Conservation (phyloP, 2,888 invertebrate genomes). For the Leptinotarsa rubiginosa region DNA sequence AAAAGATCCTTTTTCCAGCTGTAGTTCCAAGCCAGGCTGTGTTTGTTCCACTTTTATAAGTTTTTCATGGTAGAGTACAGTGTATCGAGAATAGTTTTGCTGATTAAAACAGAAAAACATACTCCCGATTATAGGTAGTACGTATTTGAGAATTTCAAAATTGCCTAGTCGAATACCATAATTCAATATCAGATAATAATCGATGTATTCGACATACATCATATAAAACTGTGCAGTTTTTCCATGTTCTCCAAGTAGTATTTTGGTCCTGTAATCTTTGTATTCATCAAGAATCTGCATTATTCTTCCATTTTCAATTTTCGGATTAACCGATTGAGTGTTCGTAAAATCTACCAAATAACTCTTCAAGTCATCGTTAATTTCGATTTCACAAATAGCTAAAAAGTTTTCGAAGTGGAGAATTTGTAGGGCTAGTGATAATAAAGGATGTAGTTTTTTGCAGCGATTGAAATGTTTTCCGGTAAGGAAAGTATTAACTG, state of each 20-base stretch:
- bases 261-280: slow-evolving; percentile 28
- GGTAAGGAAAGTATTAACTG: slow-evolving; percentile 18
- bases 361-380: not conserved
- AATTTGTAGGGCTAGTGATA: slow-evolving; percentile 19
- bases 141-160: slow-evolving; percentile 47
- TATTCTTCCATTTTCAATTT: slow-evolving; percentile 34
- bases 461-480: slow-evolving; percentile 26
- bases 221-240: slow-evolving; percentile 57
- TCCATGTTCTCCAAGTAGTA: slow-evolving; percentile 51
- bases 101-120: slow-evolving; percentile 26
- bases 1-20: slow-evolving; percentile 36
- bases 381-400: not conserved
- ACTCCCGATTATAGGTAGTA: slow-evolving; percentile 42
- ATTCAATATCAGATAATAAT: slow-evolving; percentile 50
- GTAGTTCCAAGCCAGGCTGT: slow-evolving; percentile 28
- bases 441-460: not conserved
- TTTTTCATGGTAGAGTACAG: slow-evolving; percentile 45
- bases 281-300: slow-evolving; percentile 13
- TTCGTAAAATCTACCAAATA: slow-evolving; percentile 1
- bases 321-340: slow-evolving; percentile 15
- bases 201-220: slow-evolving; percentile 50
- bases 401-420: slow-evolving; percentile 21
- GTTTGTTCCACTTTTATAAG: slow-evolving; percentile 25
- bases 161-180: slow-evolving; percentile 54
- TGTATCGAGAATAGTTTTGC: slow-evolving; percentile 33